A percentile compares a stretch with the other conserved stretches of the same genome.
Evolutionary conservation across 2,113 vertebrate species (phyloP).

Genomic region (Stegastes partitus): DNA sequence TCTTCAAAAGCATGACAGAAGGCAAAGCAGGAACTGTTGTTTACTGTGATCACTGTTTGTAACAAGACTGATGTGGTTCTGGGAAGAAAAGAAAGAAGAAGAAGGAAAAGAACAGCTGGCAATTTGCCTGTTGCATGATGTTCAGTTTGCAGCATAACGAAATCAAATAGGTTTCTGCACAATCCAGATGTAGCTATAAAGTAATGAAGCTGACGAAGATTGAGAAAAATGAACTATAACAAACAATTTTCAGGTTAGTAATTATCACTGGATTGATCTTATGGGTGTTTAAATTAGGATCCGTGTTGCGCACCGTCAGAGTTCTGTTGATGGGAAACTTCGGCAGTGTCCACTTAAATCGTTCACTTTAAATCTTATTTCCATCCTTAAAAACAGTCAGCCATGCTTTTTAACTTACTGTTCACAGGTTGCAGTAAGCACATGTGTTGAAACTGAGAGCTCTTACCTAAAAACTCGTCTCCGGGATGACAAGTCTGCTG

Average conservation of each 20-base stretch:
- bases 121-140: background rate
- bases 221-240: background rate
- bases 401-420: background rate
- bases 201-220: background rate
- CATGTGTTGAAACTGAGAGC: background rate
- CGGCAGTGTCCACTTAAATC: no score
- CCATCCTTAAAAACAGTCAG: background rate
- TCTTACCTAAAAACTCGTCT: conserved; percentile 86
- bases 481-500: conserved; percentile 78
- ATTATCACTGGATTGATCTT: background rate
- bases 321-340: no score
- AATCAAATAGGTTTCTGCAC: no score
- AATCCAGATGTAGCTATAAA: background rate
- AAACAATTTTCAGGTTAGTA: background rate
- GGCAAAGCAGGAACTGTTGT: background rate
- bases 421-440: background rate
- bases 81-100: background rate
- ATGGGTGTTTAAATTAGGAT: background rate
- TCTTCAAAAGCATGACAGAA: conserved; percentile 17
- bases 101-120: background rate
- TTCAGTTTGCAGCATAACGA: background rate
- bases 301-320: background rate
- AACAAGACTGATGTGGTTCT: background rate
- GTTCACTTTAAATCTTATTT: background rate
- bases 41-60: conserved; percentile 1